Percentiles rank a stretch among this genome's conserved stretches.
Conservation (phyloP, 2,888 invertebrate genomes). For the Ceriagrion tenellum region DNA sequence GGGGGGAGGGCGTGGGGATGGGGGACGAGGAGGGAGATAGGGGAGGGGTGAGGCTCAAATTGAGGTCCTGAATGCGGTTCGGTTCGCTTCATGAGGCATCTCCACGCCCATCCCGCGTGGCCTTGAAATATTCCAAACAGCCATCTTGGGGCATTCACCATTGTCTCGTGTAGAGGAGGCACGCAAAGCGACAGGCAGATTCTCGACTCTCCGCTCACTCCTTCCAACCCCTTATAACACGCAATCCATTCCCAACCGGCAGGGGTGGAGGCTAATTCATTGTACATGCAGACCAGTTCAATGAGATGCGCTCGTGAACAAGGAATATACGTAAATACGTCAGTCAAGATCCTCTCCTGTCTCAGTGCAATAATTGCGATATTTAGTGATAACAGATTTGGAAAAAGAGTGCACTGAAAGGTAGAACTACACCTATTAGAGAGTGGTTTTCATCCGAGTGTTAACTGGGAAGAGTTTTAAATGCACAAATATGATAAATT, state of each 20-base stretch:
- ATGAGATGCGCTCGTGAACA: background rate
- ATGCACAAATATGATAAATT: too few species aligned
- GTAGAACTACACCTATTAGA: too few species aligned
- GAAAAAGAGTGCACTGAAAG: too few species aligned
- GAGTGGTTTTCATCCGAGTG: too few species aligned
- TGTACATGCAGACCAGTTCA: background rate
- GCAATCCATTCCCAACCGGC: background rate
- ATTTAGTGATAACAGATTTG: too few species aligned
- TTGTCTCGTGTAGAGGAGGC: constrained; percentile 43
- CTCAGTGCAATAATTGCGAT: too few species aligned
- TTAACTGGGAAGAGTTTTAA: too few species aligned
- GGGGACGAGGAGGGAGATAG: background rate
- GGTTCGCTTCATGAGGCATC: constrained; percentile 57
- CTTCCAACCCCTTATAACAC: background rate
- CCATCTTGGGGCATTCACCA: constrained; percentile 66
- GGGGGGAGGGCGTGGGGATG: background rate
- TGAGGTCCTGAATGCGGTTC: constrained; percentile 60
- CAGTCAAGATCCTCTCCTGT: too few species aligned
- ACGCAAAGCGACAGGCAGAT: constrained; percentile 39
- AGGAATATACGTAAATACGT: background rate
- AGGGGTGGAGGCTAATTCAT: background rate
- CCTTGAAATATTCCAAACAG: constrained; percentile 64
- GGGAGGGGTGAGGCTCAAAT: constrained; percentile 47
- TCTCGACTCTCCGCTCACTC: background rate
- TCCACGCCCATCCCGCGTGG: constrained; percentile 56